Evolutionary conservation across 64 coral and sea anemone genomes (phyloP), one percentile per base, ranked within the genome.

Genomic region (Pocillopora damicornis): DNA sequence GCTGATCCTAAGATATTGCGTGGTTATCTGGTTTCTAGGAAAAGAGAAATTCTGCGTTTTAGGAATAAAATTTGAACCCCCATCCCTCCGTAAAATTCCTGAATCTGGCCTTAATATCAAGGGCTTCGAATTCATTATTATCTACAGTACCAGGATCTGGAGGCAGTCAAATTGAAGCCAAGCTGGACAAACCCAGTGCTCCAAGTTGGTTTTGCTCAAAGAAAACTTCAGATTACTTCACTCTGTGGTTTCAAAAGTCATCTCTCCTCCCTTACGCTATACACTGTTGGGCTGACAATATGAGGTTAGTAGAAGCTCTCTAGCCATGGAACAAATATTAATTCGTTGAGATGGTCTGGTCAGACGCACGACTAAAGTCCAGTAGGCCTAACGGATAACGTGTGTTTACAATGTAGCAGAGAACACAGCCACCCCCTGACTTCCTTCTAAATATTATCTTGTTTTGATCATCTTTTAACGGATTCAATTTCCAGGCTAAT

Each of bases 151-250:
- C 92, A 17, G 88, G 92, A 2, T 63, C 92, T 64, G 92, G 88
- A 20, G 88, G 92, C 22, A 90, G 88, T 37, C 88, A 90, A 25
- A 37, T 90, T 0, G 62, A 94, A 38, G 81, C 81, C 34, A 94
- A 90, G 56, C 75, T 94, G 11, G 79, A 90, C 82, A 94, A 94
- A 68, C 81, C 92, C 36, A 71, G 58, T 26, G 72, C 37, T 26
- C 34, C 25, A 15, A 75, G 85, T 57, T 94, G 82, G 88, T 94
- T 80, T 30, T 90, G 88, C 75, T 73, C 26, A 12, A 72, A 94
- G 58, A 94, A 75, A 4, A 90, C 92, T 20, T 90, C 88, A 74
- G 59, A 80, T 34, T 94, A 90, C 37, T 94, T 94, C 15, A 90
- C 92, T 20, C 77, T 94, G 0, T 94, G 92, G 92, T 12, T 87